Evolutionary conservation across 2,888 invertebrate genomes (phyloP).

Genomic region (Parelbella ahira): DNA sequence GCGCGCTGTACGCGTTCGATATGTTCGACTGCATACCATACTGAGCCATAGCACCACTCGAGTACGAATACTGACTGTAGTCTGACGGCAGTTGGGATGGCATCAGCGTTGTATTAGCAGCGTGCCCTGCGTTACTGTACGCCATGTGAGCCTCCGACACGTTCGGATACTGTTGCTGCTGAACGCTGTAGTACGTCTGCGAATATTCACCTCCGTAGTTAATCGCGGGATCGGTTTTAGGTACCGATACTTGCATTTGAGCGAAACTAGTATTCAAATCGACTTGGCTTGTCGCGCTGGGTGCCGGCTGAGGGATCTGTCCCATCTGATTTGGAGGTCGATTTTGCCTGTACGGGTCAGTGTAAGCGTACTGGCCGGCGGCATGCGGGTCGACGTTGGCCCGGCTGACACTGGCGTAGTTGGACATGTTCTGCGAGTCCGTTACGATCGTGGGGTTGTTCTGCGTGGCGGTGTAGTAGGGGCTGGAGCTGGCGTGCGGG

Average conservation of each 20-base stretch:
- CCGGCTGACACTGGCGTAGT: conserved; percentile 35
- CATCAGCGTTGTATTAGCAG: conserved; percentile 41
- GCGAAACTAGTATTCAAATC: conserved; percentile 58
- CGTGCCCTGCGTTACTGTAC: conserved; percentile 54
- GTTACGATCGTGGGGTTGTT: conserved; percentile 50
- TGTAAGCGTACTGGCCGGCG: conserved; percentile 31
- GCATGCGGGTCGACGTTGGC: conserved; percentile 35
- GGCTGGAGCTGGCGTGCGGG: conserved; percentile 56
- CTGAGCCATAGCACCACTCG: conserved; percentile 36
- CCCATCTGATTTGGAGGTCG: conserved; percentile 33
- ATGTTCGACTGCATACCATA: conserved; percentile 33
- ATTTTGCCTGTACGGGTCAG: conserved; percentile 38
- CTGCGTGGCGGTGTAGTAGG: conserved; percentile 58
- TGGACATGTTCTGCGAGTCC: conserved; percentile 47
- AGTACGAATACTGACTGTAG: conserved; percentile 53
- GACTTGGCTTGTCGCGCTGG: conserved; percentile 36
- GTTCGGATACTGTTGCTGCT: conserved; percentile 47
- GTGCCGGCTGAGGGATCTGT: conserved; percentile 44
- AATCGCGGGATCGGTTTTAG: conserved; percentile 44
- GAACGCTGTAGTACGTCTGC: conserved; percentile 59
- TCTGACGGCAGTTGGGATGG: conserved; percentile 50
- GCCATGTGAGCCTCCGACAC: conserved; percentile 41
- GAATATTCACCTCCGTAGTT: conserved; percentile 51
- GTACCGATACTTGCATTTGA: conserved; percentile 57
- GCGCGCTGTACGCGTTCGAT: conserved; percentile 33